These are phyloP conservation scores for Octomys mimax DNA, from an alignment of 2,797 vertebrate genomes.

Conservation along the genomic window DNA sequence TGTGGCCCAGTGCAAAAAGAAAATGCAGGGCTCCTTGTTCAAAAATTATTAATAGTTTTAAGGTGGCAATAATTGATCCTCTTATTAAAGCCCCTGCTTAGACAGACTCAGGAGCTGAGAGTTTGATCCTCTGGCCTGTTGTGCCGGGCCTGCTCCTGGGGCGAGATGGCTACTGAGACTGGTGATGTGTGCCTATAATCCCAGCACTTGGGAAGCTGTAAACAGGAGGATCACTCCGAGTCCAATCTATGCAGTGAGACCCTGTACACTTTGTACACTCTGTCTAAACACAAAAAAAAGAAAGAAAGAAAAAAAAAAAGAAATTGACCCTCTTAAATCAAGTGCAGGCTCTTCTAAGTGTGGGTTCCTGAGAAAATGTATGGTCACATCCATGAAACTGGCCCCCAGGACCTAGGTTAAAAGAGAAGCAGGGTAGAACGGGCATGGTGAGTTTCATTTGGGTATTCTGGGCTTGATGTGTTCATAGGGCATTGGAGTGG, in stretches of 20 bases:
- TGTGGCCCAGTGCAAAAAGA: not conserved
- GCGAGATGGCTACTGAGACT: too few relatives aligned
- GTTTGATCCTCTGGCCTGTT: too few relatives aligned
- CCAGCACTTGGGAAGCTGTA: too few relatives aligned
- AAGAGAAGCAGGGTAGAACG: not conserved
- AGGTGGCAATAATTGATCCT: not conserved
- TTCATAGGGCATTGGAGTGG: not conserved
- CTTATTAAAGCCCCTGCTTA: not conserved
- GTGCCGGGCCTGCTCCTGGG: too few relatives aligned
- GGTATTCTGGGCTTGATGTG: not conserved
- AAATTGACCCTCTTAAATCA: not conserved
- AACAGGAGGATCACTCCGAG: too few relatives aligned
- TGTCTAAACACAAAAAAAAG: too few relatives aligned
- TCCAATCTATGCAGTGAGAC: too few relatives aligned
- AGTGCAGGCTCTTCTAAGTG: not conserved
- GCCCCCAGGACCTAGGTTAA: not conserved
- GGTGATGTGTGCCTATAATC: too few relatives aligned
- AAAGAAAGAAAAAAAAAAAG: too few relatives aligned
- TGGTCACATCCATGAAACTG: not conserved
- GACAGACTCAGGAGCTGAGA: too few relatives aligned
- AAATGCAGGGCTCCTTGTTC: not conserved
- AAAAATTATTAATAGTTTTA: conserved; percentile 43
- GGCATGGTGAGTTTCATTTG: not conserved
- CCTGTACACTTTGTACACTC: too few relatives aligned
- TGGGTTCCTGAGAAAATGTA: not conserved